Conservation (phyloP, 1,140 invertebrate species). For the Coenobita brevimanus region DNA sequence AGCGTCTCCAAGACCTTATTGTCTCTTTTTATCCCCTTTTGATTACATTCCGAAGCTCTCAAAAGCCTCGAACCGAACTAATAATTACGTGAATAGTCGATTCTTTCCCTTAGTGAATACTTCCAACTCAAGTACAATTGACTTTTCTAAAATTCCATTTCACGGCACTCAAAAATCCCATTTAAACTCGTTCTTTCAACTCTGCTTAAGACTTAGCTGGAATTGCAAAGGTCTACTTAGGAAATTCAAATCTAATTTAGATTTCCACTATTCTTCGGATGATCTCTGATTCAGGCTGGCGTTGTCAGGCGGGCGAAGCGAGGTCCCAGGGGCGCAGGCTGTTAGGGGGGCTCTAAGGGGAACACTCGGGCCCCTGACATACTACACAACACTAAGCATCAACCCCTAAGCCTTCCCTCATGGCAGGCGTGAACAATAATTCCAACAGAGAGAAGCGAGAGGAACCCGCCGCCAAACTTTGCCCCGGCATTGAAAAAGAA, state of each 20-base stretch:
- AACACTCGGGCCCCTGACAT: not conserved
- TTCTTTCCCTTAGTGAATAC: conserved; percentile 63
- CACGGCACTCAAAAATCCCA: conserved; percentile 66
- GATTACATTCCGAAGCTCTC: conserved; percentile 58
- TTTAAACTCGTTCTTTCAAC: conserved; percentile 66
- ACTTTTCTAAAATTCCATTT: conserved; percentile 66
- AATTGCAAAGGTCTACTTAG: conserved; percentile 60
- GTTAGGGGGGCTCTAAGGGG: not conserved
- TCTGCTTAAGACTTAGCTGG: conserved; percentile 64
- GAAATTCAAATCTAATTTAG: conserved; percentile 61
- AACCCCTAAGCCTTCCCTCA: not conserved
- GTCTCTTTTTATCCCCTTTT: conserved; percentile 65
- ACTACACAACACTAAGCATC: not conserved
- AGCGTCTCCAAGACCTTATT: conserved; percentile 64
- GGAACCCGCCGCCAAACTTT: conserved; percentile 56
- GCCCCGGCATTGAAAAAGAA: conserved; percentile 63
- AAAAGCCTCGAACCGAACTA: conserved; percentile 63
- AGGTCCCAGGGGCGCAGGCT: not conserved
- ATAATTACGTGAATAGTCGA: conserved; percentile 66
- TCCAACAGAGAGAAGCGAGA: conserved; percentile 40
- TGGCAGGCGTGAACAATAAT: conserved; percentile 48
- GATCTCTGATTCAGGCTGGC: conserved; percentile 29
- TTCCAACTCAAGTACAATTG: conserved; percentile 62
- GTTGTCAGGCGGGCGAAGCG: not conserved
- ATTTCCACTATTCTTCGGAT: conserved; percentile 63